Base-by-base conservation (phyloP, 1,140 invertebrate genomes). In the Hormaphis cornu region DNA sequence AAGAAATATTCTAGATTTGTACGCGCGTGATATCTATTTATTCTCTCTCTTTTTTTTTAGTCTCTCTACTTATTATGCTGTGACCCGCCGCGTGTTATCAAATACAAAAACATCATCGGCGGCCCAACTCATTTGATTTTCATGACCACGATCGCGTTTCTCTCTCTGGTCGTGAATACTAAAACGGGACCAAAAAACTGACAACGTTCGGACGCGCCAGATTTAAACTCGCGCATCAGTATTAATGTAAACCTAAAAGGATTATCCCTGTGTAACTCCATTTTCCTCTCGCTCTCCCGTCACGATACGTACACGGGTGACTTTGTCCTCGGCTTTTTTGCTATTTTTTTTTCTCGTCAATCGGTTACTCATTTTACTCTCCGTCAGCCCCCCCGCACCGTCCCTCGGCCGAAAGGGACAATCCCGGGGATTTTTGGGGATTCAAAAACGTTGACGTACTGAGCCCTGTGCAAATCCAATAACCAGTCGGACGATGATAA, bases 401-500 rank as follows among this genome's bases (percentile, higher is more conserved):
- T n/a, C n/a, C n/a, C n/a, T n/a, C n/a, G n/a, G n/a, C n/a, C 18
- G 9, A 66, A 66, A 66, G 61, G 61, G 61, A 66, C 61, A 66
- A 66, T 66, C 61, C 59, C 61, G 20, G 44, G 61, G 61, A 66
- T 66, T 66, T 42, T 48, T 48, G 22, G 61, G 61, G 61, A 66
- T 66, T 14, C 30, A 20, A 66, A 63, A 66, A 66, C 61, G 61
- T 50, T 66, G 61, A 66, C 61, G 61, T 30, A 50, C 42, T 66
- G 61, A 66, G 61, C 61, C 61, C 28, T 48, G 61, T 48, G 61
- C 44, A 66, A 66, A 66, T 66, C 61, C 61, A 66, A 66, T 66
- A 66, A 66, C 61, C 61, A 66, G 59, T 48, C 24, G 44, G 42
- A 33, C 14, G 61, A 66, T 48, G 42, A 66, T 66, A 35, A 66